Percentiles rank a stretch among this genome's conserved stretches.
Evolutionary conservation across 2,113 vertebrate genomes (phyloP).

Genomic region (Bujurquina vittata): DNA sequence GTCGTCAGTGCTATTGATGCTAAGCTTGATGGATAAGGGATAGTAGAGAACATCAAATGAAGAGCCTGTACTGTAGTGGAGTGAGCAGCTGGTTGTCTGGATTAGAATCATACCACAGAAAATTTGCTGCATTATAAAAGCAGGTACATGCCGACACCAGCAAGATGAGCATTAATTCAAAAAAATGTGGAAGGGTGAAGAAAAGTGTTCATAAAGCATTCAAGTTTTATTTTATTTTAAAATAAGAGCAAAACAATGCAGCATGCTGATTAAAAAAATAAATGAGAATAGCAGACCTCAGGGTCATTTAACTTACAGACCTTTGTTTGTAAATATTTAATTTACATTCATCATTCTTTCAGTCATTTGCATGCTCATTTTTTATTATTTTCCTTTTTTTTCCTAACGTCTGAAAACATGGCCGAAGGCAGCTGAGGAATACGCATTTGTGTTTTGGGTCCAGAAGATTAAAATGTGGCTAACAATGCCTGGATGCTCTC

Average conservation of each 20-base stretch:
- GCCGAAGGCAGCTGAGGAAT: conserved; percentile 2
- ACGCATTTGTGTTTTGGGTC: conserved; percentile 10
- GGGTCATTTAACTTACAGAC: conserved; percentile 13
- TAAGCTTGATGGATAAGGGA: conserved; percentile 52
- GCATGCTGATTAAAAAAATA: not conserved
- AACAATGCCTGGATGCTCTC: conserved; percentile 24
- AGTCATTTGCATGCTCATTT: conserved; percentile 29
- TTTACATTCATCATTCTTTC: conserved; percentile 18
- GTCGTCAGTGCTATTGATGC: conserved; percentile 55
- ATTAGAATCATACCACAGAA: conserved; percentile 12
- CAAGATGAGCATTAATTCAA: not conserved
- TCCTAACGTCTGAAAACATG: conserved; percentile 17
- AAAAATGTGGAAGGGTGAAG: not conserved
- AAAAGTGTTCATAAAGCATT: not conserved
- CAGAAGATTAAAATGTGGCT: conserved; percentile 41
- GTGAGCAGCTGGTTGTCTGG: conserved; percentile 17
- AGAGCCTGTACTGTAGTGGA: conserved; percentile 17
- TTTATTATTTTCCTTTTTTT: conserved; percentile 2
- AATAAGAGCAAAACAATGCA: not conserved
- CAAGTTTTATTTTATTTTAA: not conserved
- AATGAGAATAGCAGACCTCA: not conserved
- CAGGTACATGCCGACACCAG: not conserved
- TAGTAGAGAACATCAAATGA: conserved; percentile 22
- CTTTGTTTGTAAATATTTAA: conserved; percentile 15
- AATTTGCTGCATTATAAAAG: conserved; percentile 9